phyloP scores from a whole-genome alignment of 2,113 vertebrate genomes.

The Platycercus adscitus region DNA sequence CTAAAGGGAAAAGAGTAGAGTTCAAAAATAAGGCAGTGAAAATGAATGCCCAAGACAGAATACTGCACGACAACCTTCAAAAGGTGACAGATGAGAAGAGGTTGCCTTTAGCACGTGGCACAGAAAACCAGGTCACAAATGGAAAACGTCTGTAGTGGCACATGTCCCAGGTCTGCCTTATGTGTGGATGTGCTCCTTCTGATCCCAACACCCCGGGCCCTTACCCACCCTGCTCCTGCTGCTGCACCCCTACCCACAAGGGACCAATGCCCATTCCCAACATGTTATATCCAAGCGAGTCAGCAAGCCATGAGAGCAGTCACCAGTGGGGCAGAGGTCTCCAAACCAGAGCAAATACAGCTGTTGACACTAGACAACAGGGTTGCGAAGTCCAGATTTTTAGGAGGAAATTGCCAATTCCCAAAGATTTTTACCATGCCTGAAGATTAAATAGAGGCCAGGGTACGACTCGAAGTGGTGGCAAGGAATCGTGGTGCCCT shows the following conservation, averaged over 20 bases:
- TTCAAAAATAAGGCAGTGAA: not conserved
- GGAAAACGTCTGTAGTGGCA: not conserved
- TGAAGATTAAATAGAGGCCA: not conserved
- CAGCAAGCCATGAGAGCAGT: not conserved
- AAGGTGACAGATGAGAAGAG: not conserved
- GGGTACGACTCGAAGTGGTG: not conserved
- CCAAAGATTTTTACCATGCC: not conserved
- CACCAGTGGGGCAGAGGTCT: not conserved
- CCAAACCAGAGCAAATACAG: not conserved
- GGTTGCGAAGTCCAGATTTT: not conserved
- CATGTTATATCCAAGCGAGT: accelerated
- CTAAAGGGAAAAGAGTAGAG: not conserved
- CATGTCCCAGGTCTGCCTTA: not conserved
- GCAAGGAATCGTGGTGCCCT: not conserved
- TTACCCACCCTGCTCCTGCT: not conserved
- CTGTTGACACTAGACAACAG: too few species aligned
- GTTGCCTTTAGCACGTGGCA: not conserved
- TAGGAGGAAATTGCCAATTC: not conserved
- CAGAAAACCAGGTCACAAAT: not conserved
- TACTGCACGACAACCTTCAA: not conserved
- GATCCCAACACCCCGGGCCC: not conserved
- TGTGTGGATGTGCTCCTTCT: not conserved
- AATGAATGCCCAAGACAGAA: not conserved
- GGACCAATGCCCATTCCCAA: accelerated
- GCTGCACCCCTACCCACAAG: not conserved